Conservation (phyloP, 1,140 invertebrate genomes). For the Rhizoglyphus robini region DNA sequence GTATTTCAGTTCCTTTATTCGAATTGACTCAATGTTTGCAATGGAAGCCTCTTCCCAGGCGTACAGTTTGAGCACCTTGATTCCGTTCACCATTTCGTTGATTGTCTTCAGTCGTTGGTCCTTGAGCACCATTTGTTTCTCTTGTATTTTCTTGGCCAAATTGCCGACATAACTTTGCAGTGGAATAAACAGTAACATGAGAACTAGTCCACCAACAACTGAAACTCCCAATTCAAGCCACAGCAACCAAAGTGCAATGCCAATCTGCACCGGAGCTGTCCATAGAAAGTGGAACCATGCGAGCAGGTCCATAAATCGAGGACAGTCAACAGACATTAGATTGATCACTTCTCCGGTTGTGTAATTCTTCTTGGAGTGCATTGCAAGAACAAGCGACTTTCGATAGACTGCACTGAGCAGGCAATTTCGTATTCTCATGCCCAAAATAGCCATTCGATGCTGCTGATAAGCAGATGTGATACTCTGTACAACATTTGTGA, state of each 20-base stretch:
- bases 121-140: constrained; percentile 31
- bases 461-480: neutral
- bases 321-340: constrained; percentile 25
- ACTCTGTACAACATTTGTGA: constrained; percentile 14
- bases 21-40: constrained; percentile 22
- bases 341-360: constrained; percentile 28
- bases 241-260: constrained; percentile 33
- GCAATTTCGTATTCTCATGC: constrained; percentile 27
- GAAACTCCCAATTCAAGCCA: constrained; percentile 52
- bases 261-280: constrained; percentile 24
- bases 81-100: constrained; percentile 86
- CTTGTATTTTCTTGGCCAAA: constrained; percentile 29
- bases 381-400: constrained; percentile 26
- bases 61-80: constrained; percentile 53
- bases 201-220: constrained; percentile 34
- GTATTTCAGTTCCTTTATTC: constrained; percentile 24
- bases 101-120: constrained; percentile 71
- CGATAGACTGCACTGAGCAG: constrained; percentile 28
- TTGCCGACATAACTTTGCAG: constrained; percentile 36
- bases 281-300: constrained; percentile 17
- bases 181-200: constrained; percentile 38
- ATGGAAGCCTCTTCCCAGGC: constrained; percentile 29
- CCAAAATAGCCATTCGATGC: neutral
- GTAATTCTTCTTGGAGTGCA: constrained; percentile 32
- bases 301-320: constrained; percentile 20